Evolutionary conservation across 2,888 invertebrate genomes (phyloP).

Genomic region (Rambutsinella grinnellia): DNA sequence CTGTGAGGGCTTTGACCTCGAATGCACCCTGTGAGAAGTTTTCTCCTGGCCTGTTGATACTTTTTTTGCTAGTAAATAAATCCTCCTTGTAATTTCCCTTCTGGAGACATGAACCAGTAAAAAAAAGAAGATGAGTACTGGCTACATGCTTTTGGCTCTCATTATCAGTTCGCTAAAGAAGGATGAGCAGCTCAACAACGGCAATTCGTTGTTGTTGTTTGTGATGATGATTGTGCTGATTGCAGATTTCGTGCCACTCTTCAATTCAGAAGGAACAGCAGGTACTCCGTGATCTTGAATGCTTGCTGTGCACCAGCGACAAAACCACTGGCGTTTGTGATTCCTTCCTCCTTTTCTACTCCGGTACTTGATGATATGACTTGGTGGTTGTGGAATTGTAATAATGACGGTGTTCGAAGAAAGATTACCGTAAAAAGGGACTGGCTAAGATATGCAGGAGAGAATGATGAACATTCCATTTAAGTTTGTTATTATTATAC

Average conservation of each 20-base stretch:
- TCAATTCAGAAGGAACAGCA: constrained; percentile 19
- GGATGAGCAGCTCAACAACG: not conserved
- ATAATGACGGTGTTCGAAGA: constrained; percentile 9
- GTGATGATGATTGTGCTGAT: constrained; percentile 9
- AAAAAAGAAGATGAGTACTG: not conserved
- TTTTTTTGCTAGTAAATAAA: constrained; percentile 10
- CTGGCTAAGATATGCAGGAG: constrained; percentile 8
- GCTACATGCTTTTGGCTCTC: too few relatives aligned
- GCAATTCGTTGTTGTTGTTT: not conserved
- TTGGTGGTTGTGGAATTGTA: not conserved
- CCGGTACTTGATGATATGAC: constrained; percentile 20
- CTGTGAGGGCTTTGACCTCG: constrained; percentile 54
- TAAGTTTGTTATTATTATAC: too few relatives aligned
- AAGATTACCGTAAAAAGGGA: constrained; percentile 49
- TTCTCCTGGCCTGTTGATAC: constrained; percentile 25
- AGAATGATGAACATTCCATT: constrained; percentile 3
- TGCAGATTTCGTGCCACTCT: constrained; percentile 28
- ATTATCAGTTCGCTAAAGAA: not conserved
- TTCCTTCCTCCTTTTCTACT: constrained; percentile 4
- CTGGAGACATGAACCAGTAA: constrained; percentile 45
- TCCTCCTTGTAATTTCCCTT: constrained; percentile 25
- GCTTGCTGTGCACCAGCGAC: not conserved
- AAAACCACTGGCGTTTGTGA: not conserved
- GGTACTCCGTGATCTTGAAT: constrained; percentile 34
- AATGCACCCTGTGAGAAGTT: constrained; percentile 56